Conservation (phyloP, 2,888 invertebrate genomes). For the Acronicta alni region DNA sequence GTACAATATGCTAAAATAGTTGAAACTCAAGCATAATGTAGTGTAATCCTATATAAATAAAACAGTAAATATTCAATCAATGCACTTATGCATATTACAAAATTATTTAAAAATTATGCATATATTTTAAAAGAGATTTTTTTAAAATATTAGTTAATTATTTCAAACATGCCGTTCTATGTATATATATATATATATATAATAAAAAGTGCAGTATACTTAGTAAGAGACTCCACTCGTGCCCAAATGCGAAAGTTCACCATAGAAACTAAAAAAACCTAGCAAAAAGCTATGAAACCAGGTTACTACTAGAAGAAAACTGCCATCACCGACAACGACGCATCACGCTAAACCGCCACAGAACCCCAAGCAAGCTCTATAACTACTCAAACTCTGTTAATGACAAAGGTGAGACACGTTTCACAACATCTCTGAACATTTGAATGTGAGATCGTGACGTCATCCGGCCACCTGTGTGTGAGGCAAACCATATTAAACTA, state of each 20-base stretch:
- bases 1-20: slow-evolving; percentile 15
- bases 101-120: slow-evolving; percentile 34
- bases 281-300: slow-evolving; percentile 57
- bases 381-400: slow-evolving; percentile 77
- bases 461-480: slow-evolving; percentile 70
- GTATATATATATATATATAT: slow-evolving; percentile 30
- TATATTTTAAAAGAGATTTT: slow-evolving; percentile 5
- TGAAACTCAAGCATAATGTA: slow-evolving; percentile 32
- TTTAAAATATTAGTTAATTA: slow-evolving; percentile 44
- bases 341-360: slow-evolving; percentile 71
- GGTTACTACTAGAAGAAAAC: slow-evolving; percentile 41
- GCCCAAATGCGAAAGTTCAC: slow-evolving; percentile 42
- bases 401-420: slow-evolving; percentile 64
- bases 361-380: slow-evolving; percentile 84
- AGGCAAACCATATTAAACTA: slow-evolving; percentile 83
- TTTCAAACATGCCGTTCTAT: slow-evolving; percentile 53
- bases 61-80: slow-evolving; percentile 7
- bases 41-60: neutral
- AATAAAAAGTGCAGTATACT: slow-evolving; percentile 50
- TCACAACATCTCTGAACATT: slow-evolving; percentile 46
- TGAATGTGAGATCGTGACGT: slow-evolving; percentile 53
- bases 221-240: slow-evolving; percentile 38
- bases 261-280: slow-evolving; percentile 51
- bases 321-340: slow-evolving; percentile 77
- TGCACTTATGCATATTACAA: slow-evolving; percentile 26